Conservation (phyloP, 2,113 vertebrate species). For the Dipodomys spectabilis region DNA sequence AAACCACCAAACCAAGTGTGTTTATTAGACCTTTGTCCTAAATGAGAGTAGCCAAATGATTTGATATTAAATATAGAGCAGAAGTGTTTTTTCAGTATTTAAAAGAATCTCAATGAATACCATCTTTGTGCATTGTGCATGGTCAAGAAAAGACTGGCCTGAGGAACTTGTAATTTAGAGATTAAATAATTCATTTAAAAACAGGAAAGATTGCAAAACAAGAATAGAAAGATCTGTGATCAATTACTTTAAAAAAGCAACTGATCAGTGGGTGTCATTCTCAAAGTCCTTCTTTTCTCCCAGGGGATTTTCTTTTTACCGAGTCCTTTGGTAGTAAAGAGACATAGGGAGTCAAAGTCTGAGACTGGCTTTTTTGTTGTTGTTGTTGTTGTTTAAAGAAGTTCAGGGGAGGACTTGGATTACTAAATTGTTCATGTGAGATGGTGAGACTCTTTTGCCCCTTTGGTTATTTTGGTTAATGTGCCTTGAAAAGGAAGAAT, state of each 20-base stretch:
- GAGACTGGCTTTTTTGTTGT: not conserved
- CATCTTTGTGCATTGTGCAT: not conserved
- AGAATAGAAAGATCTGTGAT: not conserved
- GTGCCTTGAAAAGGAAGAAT: not conserved
- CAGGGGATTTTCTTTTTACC: not conserved
- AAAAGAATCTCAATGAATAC: not conserved
- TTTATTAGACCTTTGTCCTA: not conserved
- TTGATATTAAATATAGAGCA: not conserved
- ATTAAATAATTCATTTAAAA: not conserved
- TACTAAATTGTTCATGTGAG: not conserved
- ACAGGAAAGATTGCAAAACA: not conserved
- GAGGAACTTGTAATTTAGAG: not conserved
- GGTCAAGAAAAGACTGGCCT: not conserved
- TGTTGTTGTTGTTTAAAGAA: not conserved
- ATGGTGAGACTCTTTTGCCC: not conserved
- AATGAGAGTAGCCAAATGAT: conserved; percentile 6
- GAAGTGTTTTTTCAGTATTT: not conserved
- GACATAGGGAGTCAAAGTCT: not conserved
- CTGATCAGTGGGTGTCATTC: not conserved
- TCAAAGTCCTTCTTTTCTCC: conserved; percentile 3
- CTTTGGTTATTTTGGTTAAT: conserved; percentile 21
- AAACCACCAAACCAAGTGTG: not conserved
- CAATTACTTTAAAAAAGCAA: not conserved
- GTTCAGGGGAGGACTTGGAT: not conserved
- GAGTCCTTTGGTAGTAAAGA: not conserved